Evolutionary conservation across 1,140 invertebrate genomes (phyloP).

Genomic region (Conopomorpha cramerella): DNA sequence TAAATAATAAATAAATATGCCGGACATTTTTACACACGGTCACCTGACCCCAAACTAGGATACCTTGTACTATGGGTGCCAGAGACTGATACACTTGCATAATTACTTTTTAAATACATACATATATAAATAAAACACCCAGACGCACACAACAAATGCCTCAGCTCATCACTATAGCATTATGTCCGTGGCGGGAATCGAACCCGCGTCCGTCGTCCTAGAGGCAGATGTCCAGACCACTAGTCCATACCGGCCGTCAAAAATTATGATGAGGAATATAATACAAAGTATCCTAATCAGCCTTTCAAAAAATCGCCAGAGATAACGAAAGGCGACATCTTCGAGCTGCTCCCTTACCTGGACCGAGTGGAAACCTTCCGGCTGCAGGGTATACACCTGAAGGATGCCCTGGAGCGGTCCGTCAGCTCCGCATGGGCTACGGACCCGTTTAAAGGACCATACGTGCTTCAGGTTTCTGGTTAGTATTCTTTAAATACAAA

Average conservation of each 20-base stretch:
- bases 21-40: too few relatives aligned
- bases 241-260: neutral
- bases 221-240: neutral
- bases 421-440: slow-evolving; percentile 24
- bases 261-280: neutral
- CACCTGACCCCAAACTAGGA: too few relatives aligned
- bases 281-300: neutral
- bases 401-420: slow-evolving; percentile 28
- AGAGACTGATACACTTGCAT: too few relatives aligned
- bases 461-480: slow-evolving; percentile 39
- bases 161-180: neutral
- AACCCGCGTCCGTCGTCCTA: neutral
- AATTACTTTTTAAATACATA: too few relatives aligned
- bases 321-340: slow-evolving; percentile 25
- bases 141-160: neutral
- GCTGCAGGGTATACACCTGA: slow-evolving; percentile 25
- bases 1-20: too few relatives aligned
- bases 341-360: slow-evolving; percentile 38
- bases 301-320: neutral
- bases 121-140: neutral
- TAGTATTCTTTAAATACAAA: slow-evolving; percentile 3
- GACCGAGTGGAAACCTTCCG: slow-evolving; percentile 31
- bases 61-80: too few relatives aligned
- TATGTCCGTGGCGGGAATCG: neutral
- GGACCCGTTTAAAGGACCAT: slow-evolving; percentile 37